Evolutionary conservation across 2,888 invertebrate genomes (phyloP).

Genomic region (Eupithecia insigniata): DNA sequence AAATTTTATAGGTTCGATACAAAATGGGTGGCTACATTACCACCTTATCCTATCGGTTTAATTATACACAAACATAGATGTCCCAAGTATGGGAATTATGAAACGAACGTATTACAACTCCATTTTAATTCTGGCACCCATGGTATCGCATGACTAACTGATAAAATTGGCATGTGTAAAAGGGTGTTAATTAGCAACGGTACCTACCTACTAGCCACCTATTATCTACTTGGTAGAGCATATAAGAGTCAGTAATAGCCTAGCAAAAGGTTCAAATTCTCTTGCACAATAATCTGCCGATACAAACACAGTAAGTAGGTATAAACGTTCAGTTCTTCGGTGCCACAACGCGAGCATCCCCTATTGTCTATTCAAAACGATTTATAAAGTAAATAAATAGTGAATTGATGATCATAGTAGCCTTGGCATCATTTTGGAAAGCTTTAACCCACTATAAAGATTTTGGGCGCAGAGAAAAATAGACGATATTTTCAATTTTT

Average conservation of each 20-base stretch:
- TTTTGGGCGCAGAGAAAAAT: not conserved
- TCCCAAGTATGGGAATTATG: not conserved
- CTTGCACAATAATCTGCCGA: not conserved
- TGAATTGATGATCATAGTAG: slow-evolving; percentile 50
- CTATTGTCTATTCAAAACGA: slow-evolving; percentile 57
- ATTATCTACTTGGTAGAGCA: not conserved
- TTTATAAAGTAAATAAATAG: slow-evolving; percentile 43
- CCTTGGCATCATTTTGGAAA: slow-evolving; percentile 62
- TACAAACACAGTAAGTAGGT: not conserved
- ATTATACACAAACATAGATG: too few relatives aligned
- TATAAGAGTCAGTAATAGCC: not conserved
- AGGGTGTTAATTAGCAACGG: not conserved
- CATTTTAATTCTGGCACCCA: slow-evolving; percentile 13
- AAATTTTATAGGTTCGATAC: too few relatives aligned
- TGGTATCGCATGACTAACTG: slow-evolving; percentile 23
- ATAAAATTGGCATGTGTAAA: not conserved
- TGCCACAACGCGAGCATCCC: slow-evolving; percentile 57
- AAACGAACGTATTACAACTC: not conserved
- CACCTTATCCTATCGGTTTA: too few relatives aligned
- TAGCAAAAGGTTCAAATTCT: not conserved
- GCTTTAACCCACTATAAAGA: not conserved
- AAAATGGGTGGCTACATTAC: too few relatives aligned
- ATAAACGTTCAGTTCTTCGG: slow-evolving; percentile 37
- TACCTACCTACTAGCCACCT: not conserved
- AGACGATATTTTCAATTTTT: not conserved